These are phyloP conservation scores for Syndactyla subalaris DNA, from an alignment of 2,797 vertebrate genomes.

Conservation along the genomic window DNA sequence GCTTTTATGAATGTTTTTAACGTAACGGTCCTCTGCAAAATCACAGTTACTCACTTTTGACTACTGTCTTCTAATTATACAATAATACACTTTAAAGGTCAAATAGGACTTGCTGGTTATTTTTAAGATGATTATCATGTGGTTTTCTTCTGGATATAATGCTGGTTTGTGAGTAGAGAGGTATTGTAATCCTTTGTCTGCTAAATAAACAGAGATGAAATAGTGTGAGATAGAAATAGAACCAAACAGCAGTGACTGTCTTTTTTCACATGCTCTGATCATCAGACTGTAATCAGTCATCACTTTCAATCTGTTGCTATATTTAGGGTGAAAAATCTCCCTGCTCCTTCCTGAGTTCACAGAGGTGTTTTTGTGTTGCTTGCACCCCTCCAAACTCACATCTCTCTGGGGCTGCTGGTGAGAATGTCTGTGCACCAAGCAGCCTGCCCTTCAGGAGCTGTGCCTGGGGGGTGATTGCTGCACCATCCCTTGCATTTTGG, in stretches of 20 bases:
- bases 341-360: background rate
- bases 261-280: conserved; percentile 20
- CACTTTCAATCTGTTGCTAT: conserved; percentile 34
- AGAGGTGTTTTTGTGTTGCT: background rate
- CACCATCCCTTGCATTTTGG: background rate
- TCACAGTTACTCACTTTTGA: conserved; percentile 5
- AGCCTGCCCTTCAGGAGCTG: background rate
- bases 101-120: conserved; percentile 19
- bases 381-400: accelerated
- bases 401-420: background rate
- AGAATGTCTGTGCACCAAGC: background rate
- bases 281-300: conserved; percentile 43
- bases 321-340: conserved; percentile 12
- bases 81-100: conserved; percentile 41
- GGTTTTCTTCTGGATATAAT: conserved; percentile 12
- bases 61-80: conserved; percentile 19
- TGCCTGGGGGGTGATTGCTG: background rate
- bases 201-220: conserved; percentile 39
- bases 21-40: background rate
- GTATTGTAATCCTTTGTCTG: conserved; percentile 26
- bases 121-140: conserved; percentile 14
- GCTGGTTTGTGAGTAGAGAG: conserved; percentile 16
- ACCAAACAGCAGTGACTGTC: background rate
- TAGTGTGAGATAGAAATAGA: conserved; percentile 32
- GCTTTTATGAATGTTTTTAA: conserved; percentile 36